Evolutionary conservation across 2,113 vertebrate genomes (phyloP), one percentile per base, ranked within the genome.

Genomic region (Upupa epops): DNA sequence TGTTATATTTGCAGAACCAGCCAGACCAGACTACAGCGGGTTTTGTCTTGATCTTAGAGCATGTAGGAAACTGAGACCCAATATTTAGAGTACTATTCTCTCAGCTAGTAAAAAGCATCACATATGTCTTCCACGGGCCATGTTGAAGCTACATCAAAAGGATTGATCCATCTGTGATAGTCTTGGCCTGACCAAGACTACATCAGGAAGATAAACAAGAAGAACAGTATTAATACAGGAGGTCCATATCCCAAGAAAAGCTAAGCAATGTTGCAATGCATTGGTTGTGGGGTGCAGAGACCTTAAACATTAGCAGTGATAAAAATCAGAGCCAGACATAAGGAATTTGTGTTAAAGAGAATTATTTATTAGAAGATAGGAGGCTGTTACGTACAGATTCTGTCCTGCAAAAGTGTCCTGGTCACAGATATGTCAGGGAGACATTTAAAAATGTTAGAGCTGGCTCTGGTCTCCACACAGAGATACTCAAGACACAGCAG

Each of bases 351-450:
- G 92, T 68, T 24, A 77, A 79, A 94, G 88, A 91, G 90, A 73
- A 60, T 91, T 72, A 36, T 96, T 94, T 95, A 96, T 95, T 95
- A 86, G 88, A 88, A 94, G 79, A 88, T 4, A 91, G 89, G 95
- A 89, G 56, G 77, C 66, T 92, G 64, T 92, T 60, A 92, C 21
- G 0, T 91, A 92, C 88, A 95, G 91, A 95, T 96, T 92, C 95
- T 95, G 93, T 94, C 83, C 93, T 94, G 94, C 92, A 87, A 92
- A 93, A 92, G 93, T 66, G 85, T 89, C 85, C 91, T 71, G 78
- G 73, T 64, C 79, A 87, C 11, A 48, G 42, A 29, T 82, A 17
- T 22, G 68, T 65, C 95, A 75, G 61, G 83, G 84, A 79, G 63
- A 75, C 46, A 61, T 29, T 68, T 29, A 51, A 78, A 84, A 37